A percentile compares a stretch with the other conserved stretches of the same genome.
Conservation (phyloP, 2,113 vertebrate genomes). For the Carlito syrichta region DNA sequence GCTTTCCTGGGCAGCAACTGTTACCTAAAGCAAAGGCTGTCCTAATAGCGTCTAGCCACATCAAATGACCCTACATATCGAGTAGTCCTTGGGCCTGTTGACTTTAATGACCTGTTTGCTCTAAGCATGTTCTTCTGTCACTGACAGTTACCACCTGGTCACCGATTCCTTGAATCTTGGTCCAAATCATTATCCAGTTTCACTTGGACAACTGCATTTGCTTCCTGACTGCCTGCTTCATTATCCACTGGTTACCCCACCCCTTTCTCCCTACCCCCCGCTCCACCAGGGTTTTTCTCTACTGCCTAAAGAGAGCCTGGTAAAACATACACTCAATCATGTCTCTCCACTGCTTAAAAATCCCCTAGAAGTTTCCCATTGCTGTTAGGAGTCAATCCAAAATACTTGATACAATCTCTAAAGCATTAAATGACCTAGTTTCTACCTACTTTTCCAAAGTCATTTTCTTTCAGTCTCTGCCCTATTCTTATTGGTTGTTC, state of each 20-base stretch:
- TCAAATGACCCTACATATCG: background rate
- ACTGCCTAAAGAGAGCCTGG: background rate
- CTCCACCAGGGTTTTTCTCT: too few relatives aligned
- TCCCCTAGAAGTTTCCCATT: background rate
- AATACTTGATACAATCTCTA: background rate
- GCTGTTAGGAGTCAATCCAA: background rate
- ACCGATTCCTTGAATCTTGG: background rate
- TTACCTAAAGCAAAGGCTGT: background rate
- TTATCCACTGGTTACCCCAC: background rate
- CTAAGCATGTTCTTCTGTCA: background rate
- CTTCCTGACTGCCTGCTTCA: background rate
- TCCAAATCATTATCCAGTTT: background rate
- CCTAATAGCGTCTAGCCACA: background rate
- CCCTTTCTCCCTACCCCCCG: too few relatives aligned
- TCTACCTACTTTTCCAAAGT: background rate
- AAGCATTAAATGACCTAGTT: background rate
- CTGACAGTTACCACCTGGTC: background rate
- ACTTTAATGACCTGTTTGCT: background rate
- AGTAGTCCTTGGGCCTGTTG: background rate
- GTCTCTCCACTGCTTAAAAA: background rate
- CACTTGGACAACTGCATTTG: background rate
- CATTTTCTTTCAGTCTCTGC: background rate
- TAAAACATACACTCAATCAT: background rate
- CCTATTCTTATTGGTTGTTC: background rate
- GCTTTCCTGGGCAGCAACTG: background rate